phyloP scores from a whole-genome alignment of 2,888 invertebrate genomes.

The Napeogenes inachia region DNA sequence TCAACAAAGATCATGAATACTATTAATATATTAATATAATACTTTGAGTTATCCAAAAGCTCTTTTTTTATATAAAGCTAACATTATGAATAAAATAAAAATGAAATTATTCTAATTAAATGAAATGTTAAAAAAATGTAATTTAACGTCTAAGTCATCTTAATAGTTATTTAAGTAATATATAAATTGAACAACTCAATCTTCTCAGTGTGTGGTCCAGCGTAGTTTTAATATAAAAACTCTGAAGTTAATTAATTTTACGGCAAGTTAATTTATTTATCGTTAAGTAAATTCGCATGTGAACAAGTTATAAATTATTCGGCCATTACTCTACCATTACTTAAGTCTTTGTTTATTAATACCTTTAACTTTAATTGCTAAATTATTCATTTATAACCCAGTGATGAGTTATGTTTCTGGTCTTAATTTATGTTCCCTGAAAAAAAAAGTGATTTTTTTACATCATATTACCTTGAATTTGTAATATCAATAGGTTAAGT shows the following conservation, averaged over 20 bases:
- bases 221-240: slow-evolving; percentile 25
- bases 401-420: not conserved
- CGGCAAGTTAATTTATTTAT: slow-evolving; percentile 35
- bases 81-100: too few species aligned
- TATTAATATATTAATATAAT: too few species aligned
- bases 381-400: not conserved
- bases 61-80: too few species aligned
- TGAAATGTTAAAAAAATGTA: too few species aligned
- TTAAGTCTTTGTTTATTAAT: slow-evolving; percentile 18
- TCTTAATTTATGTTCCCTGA: too few species aligned
- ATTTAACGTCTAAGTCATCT: not conserved
- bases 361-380: not conserved
- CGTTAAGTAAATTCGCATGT: slow-evolving; percentile 26
- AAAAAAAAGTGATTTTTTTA: too few species aligned
- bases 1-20: too few species aligned
- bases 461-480: too few species aligned
- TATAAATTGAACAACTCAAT: slow-evolving; percentile 18
- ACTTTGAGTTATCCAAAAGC: too few species aligned
- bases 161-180: slow-evolving; percentile 27
- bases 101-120: too few species aligned
- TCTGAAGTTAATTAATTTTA: slow-evolving; percentile 24
- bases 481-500: too few species aligned
- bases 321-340: slow-evolving; percentile 22
- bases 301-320: slow-evolving; percentile 28
- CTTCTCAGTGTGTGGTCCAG: slow-evolving; percentile 39